Conservation (phyloP, 2,113 vertebrate genomes). For the Plecturocebus donacophilus region DNA sequence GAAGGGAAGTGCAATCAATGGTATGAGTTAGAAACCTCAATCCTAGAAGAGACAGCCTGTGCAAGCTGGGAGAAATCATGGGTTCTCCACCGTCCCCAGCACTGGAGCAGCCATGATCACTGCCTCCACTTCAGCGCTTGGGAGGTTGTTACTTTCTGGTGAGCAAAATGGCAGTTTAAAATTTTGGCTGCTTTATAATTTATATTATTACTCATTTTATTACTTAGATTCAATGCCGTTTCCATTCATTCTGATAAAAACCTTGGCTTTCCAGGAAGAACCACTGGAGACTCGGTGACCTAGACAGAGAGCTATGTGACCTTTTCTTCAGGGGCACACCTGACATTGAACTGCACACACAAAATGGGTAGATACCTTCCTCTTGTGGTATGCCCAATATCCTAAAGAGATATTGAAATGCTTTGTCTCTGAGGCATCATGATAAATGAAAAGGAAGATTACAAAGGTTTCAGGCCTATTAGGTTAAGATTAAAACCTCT, state of each 20-base stretch:
- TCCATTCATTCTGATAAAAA: not conserved
- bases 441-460: constrained; percentile 9
- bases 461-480: not conserved
- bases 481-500: not conserved
- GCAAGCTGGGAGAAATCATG: not conserved
- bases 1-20: not conserved
- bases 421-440: not conserved
- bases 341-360: not conserved
- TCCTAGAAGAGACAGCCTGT: not conserved
- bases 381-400: not conserved
- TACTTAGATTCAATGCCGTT: not conserved
- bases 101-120: not conserved
- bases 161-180: not conserved
- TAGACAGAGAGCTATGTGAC: not conserved
- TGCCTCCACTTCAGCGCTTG: not conserved
- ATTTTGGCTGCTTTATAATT: not conserved
- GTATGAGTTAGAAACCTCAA: not conserved
- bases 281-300: not conserved
- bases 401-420: not conserved
- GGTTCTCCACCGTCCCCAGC: not conserved
- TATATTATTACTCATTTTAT: not conserved
- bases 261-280: not conserved
- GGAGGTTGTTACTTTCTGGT: not conserved
- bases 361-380: not conserved
- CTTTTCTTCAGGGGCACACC: not conserved